Evolutionary conservation across 2,888 invertebrate genomes (phyloP).

Genomic region (Drosophila colorata): DNA sequence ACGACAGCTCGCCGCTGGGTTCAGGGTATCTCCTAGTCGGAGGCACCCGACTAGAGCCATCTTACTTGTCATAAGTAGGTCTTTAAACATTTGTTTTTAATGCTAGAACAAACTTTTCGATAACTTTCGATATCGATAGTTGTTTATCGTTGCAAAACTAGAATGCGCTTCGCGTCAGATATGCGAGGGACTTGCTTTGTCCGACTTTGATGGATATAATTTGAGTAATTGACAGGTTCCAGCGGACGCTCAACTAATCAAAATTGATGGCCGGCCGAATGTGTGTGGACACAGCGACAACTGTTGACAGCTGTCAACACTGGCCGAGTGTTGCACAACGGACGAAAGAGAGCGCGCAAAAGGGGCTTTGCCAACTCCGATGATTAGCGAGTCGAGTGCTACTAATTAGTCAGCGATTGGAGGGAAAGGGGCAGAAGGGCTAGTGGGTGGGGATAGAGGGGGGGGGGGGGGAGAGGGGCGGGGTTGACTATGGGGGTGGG

Average conservation of each 20-base stretch:
- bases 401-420: conserved; percentile 48
- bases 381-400: conserved; percentile 57
- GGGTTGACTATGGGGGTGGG: too few relatives aligned
- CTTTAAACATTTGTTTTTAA: too few relatives aligned
- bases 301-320: conserved; percentile 73
- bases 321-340: conserved; percentile 22
- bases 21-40: too few relatives aligned
- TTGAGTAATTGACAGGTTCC: conserved; percentile 60
- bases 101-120: too few relatives aligned
- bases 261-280: conserved; percentile 62
- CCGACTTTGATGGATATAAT: conserved; percentile 42
- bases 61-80: too few relatives aligned
- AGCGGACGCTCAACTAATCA: conserved; percentile 56
- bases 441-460: too few relatives aligned
- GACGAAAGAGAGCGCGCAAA: neutral
- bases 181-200: conserved; percentile 9
- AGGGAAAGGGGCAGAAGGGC: neutral
- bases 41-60: too few relatives aligned
- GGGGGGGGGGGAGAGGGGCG: neutral
- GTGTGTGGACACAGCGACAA: conserved; percentile 22
- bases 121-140: too few relatives aligned
- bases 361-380: conserved; percentile 39
- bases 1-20: too few relatives aligned
- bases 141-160: too few relatives aligned
- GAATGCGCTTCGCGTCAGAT: neutral